Evolutionary conservation across 2,888 invertebrate genomes (phyloP), one percentile per base, ranked within the genome.

Genomic region (Calliopum simillimum): DNA sequence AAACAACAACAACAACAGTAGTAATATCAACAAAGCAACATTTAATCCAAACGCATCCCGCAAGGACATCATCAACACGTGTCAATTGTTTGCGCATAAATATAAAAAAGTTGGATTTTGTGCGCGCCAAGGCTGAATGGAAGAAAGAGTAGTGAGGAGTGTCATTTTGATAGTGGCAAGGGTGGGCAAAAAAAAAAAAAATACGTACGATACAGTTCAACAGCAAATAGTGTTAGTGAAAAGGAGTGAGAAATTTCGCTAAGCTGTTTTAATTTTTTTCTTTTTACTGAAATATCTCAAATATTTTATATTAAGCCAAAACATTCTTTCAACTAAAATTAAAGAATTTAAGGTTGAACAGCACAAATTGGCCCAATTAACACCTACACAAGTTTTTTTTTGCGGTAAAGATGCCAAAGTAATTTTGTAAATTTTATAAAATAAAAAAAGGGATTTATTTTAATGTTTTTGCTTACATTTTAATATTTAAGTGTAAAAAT

Each of bases 21-120:
- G 74, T 69, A 68, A 25, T 70, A 69, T 66, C 75, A 72, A 72
- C 73, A 73, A 75, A 76, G 77, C 74, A 74, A 72, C 71, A 72
- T 69, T 59, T 75, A 71, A 74, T 68, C 69, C 73, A 61, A 53
- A 71, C 71, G 73, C 72, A 72, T 64, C 49, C 74, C 73, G 70
- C 71, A 76, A 73, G 74, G 72, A 76, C 75, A 73, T 68, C 71
- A 61, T 69, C 74, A 76, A 79, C 82, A 82, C 82, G 82, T 82
- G 82, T 78, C 82, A 68, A 79, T 82, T 81, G 80, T 78, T 78
- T 78, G 75, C 68, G 58, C 62, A 63, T 67, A 61, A 62, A 53
- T 46, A 68, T 43, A n/a, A 66, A 33, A n/a, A 46, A 33, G 41
- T 19, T 53, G 51, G 6, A 25, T 14, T 3, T 3, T 44, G 19